A percentile compares a stretch with the other conserved stretches of the same genome.
These are phyloP conservation scores for Eristalinus aeneus DNA, from an alignment of 2,888 invertebrate species.

Conservation along the genomic window DNA sequence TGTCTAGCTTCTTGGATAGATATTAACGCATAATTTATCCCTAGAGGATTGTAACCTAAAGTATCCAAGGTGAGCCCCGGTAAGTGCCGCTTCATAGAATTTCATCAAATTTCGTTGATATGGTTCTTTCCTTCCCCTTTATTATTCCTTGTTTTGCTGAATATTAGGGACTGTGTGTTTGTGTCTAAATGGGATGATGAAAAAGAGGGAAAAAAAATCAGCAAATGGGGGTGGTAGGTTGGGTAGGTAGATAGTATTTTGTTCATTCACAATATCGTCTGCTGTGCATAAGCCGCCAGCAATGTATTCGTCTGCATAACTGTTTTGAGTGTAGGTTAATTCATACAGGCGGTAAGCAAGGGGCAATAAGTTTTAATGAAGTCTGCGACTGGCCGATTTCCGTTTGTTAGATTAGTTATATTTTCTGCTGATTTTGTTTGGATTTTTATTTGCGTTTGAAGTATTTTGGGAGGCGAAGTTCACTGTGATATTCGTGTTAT, in stretches of 20 bases:
- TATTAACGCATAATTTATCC: conserved; percentile 29
- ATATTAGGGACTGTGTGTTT: conserved; percentile 10
- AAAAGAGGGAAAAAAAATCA: conserved; percentile 8
- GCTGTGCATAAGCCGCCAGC: conserved; percentile 26
- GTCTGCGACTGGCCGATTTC: background rate
- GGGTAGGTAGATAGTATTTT: conserved; percentile 54
- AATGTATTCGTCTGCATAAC: background rate
- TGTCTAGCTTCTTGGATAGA: conserved; percentile 50
- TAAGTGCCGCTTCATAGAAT: conserved; percentile 13
- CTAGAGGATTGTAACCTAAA: conserved; percentile 21
- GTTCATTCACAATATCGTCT: conserved; percentile 60
- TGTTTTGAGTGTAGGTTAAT: background rate
- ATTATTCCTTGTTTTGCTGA: conserved; percentile 4
- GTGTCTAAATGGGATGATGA: background rate
- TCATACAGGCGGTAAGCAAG: background rate
- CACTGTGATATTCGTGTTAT: too few species aligned
- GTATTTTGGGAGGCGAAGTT: too few species aligned
- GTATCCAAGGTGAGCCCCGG: background rate
- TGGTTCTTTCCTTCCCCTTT: conserved; percentile 14
- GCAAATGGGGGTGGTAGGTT: conserved; percentile 53
- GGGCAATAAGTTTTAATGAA: conserved; percentile 10
- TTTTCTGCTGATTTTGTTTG: background rate
- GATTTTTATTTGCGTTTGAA: background rate
- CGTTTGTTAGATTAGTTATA: background rate
- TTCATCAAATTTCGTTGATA: conserved; percentile 8